phyloP scores from a whole-genome alignment of 1,140 invertebrate genomes.

The Nilaparvata lugens region DNA sequence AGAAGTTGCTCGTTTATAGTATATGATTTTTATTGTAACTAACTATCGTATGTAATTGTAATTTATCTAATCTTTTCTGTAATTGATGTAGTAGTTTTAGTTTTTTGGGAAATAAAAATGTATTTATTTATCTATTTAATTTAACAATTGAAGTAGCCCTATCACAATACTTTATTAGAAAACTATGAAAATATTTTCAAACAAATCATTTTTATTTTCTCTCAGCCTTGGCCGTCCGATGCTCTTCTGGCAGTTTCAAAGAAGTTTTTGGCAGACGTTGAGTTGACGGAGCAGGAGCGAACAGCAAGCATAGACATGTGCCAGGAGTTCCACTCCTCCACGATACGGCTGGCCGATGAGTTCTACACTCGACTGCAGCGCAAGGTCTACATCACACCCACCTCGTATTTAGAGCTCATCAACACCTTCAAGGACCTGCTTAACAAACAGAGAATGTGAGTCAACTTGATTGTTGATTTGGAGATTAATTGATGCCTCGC shows the following conservation, averaged over 20 bases:
- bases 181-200: not conserved
- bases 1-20: no score
- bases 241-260: conserved; percentile 84
- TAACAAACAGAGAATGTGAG: conserved; percentile 61
- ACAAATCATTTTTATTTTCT: conserved; percentile 3
- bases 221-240: conserved; percentile 83
- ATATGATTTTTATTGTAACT: no score
- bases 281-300: conserved; percentile 61
- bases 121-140: no score
- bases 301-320: conserved; percentile 75
- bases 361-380: conserved; percentile 61
- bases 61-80: no score
- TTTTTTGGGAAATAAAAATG: no score
- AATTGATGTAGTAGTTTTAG: no score
- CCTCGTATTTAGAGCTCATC: conserved; percentile 88
- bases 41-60: no score
- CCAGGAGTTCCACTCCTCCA: conserved; percentile 82
- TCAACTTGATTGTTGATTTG: no score
- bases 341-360: conserved; percentile 61
- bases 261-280: conserved; percentile 77
- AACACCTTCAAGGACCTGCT: conserved; percentile 82
- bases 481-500: no score
- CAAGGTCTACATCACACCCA: conserved; percentile 87
- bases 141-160: no score
- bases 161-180: no score